Conservation (phyloP, 2,797 vertebrate genomes). For the Lepus oiostolus region DNA sequence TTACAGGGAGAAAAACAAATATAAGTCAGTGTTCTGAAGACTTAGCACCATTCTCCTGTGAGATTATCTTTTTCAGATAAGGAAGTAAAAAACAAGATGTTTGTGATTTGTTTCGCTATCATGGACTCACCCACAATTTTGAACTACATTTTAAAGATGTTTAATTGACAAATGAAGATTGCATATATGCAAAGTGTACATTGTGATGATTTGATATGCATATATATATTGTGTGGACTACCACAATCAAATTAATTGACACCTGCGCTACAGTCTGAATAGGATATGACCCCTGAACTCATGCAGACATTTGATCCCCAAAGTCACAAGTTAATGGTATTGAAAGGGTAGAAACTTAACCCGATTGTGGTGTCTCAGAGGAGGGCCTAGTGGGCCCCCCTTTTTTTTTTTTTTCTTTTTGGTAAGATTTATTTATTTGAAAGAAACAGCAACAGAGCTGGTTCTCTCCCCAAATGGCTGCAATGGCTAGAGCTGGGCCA, state of each 20-base stretch:
- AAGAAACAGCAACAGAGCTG: too few species aligned
- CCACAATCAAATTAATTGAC: neutral
- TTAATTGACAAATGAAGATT: neutral
- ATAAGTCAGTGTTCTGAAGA: neutral
- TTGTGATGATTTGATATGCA: neutral
- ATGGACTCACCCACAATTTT: neutral
- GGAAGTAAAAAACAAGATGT: neutral
- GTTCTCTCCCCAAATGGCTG: too few species aligned
- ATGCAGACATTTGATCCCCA: too few species aligned
- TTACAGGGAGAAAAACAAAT: neutral
- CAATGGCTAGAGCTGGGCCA: too few species aligned
- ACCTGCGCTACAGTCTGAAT: too few species aligned
- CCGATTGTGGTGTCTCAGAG: too few species aligned
- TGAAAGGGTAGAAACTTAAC: too few species aligned
- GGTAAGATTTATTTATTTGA: too few species aligned
- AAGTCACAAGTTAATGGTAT: too few species aligned
- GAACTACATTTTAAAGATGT: neutral
- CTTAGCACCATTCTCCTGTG: neutral
- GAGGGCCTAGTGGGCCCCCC: too few species aligned
- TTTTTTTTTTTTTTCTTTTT: too few species aligned
- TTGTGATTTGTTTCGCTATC: neutral
- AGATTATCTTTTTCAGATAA: slow-evolving; percentile 39
- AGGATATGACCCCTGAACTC: too few species aligned
- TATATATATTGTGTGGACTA: neutral
- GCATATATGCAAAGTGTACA: neutral